Base-by-base conservation (phyloP, 2,113 vertebrate species). In the Myotis davidii region DNA sequence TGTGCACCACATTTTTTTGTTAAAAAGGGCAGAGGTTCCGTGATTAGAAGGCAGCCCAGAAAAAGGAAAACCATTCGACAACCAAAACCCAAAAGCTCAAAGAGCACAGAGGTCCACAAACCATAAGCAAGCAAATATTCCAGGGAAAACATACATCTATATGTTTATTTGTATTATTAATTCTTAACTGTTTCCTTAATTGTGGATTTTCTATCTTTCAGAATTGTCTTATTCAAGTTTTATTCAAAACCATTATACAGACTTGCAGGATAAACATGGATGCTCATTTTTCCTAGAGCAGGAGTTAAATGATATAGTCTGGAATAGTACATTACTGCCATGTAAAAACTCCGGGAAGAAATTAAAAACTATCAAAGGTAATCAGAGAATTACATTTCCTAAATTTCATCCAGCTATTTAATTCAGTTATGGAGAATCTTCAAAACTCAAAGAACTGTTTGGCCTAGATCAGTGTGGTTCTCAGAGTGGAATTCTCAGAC, bases 261-360 rank as follows among this genome's bases (percentile, higher is more conserved):
- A 92, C 14, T 77, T 54, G 16, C 1, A 93, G 78, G 54, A 67
- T 8, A 90, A 65, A 83, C 9, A 9, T 34, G 42, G 12, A 89
- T 5, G 56, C 34, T 70, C 42, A 59, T 59, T 78, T n/a, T 61
- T 73, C 17, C 77, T 83, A 37, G 9, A 90, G 14, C 79, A 4
- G n/a, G n/a, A 76, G 25, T 72, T 70, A 34, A 48, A 50, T 13
- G 16, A 77, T 25, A 69, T 0, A 72, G 37, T 90, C 50, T 64
- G 39, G 56, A 82, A 52, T 11, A 83, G 39, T 48, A 70, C 3
- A 48, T 70, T 42, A 65, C 27, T 77, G 52, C 50, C 59, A 86
- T 52, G 32, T 48, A 91, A 94, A 94, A 64, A 84, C 48, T 94
- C 32, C 9, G 18, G 27, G 29, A 92, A 94, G 45, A 96, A 95